Evolutionary conservation across 1,140 invertebrate genomes (phyloP), one percentile per base, ranked within the genome.

Genomic region (Drosophila subobscura): DNA sequence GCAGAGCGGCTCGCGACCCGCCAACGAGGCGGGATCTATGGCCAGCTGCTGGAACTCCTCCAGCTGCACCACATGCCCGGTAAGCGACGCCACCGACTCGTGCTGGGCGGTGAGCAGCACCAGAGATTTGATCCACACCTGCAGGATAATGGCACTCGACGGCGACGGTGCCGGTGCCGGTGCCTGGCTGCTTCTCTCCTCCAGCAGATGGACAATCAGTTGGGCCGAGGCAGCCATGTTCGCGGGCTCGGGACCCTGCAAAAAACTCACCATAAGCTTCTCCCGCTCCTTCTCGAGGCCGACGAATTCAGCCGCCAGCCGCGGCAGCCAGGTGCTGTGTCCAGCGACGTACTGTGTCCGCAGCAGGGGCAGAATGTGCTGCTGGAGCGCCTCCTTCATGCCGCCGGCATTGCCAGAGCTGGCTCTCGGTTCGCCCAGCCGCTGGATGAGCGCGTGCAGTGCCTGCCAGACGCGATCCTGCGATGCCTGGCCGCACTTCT

Each of bases 81-180:
- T 80, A 0, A 91, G 51, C 0, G 73, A 65, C 0, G 70, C 0
- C 0, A 91, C 78, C 3, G 74, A 45, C 23, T 89, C 78, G 27
- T 91, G 76, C 29, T 81, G 72, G 2, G 89, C 67, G 5, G 63
- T 79, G 5, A 91, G 50, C 3, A 89, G 63, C 1, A 91, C 86
- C 20, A 91, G 8, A 1, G 89, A 91, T 45, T 80, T 90, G 0
- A 91, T 53, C 91, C 91, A 91, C 1, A 91, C 72, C 44, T 90
- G 81, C 0, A 91, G 65, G 5, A 91, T 60, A 0, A 74, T 56
- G 2, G 72, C 40, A 52, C 41, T 27, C 7, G 66, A 8, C 4
- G 51, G 46, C 5, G 25, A 25, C 42, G 10, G 27, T 20, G 16
- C 0, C 16, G 16, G 16, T 20, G 16, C 16, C n/a, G 29, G 42